Conservation (phyloP, 1,140 invertebrate species). For the Monochamus saltuarius region DNA sequence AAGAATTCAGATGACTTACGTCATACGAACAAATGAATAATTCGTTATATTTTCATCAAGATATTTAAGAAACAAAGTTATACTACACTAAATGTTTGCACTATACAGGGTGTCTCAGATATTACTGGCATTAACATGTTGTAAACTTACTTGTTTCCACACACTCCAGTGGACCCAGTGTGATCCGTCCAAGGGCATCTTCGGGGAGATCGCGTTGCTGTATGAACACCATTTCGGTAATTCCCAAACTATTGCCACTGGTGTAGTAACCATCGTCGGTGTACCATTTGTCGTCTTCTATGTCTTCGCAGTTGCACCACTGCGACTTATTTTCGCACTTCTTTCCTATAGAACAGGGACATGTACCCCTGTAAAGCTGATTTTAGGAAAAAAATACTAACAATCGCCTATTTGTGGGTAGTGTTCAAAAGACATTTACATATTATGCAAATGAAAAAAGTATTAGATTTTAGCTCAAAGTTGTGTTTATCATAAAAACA, state of each 20-base stretch:
- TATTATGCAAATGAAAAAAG: too few relatives aligned
- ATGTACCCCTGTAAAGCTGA: conserved; percentile 60
- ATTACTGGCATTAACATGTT: too few relatives aligned
- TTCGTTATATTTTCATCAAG: too few relatives aligned
- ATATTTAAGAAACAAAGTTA: too few relatives aligned
- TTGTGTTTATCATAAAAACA: too few relatives aligned
- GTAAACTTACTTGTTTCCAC: conserved; percentile 83
- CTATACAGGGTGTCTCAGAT: too few relatives aligned
- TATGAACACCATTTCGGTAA: conserved; percentile 86
- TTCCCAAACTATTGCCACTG: conserved; percentile 72
- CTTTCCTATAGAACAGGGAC: conserved; percentile 68
- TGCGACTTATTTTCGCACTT: conserved; percentile 77
- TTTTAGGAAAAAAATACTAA: conserved; percentile 20
- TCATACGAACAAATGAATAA: too few relatives aligned
- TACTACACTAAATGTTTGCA: too few relatives aligned
- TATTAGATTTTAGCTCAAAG: too few relatives aligned
- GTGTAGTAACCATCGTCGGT: conserved; percentile 85
- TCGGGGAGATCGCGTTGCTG: conserved; percentile 80
- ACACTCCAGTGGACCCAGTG: conserved; percentile 86
- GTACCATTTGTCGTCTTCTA: conserved; percentile 80
- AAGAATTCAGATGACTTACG: too few relatives aligned
- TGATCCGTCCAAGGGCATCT: conserved; percentile 82
- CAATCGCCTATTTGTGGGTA: not conserved
- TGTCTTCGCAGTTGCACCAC: conserved; percentile 85
- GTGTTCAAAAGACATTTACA: not conserved